Base-by-base conservation (phyloP, 2,113 vertebrate genomes). In the Astatoreochromis straeleni region DNA sequence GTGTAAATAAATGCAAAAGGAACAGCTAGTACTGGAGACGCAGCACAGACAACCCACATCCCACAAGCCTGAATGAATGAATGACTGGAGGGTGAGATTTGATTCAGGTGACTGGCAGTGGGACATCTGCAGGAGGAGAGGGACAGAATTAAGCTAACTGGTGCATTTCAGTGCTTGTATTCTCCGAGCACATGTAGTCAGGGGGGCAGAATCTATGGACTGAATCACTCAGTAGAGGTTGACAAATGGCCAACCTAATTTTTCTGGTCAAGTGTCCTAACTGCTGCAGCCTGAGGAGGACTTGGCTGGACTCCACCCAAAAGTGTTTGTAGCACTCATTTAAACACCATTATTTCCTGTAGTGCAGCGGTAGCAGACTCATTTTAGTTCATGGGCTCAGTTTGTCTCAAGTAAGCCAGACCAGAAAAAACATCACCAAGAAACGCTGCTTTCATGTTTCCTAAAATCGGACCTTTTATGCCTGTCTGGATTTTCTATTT, bases 81-180 rank as follows among this genome's bases (percentile, higher is more conserved):
- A 93, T 93, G 91, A 93, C 92, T 91, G 91, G 82, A 91, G 91
- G 92, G 85, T 79, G 89, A 94, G 92, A 91, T 93, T 94, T 93
- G 92, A 93, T 90, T 90, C 90, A 93, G 89, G 90, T 89, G 82
- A 92, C 90, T 94, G 93, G 94, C 91, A 93, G 70, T 4, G 84
- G 94, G 90, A 92, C 89, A 93, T 92, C 84, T 63, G 89, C 90
- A 55, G 82, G 58, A 82, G 86, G 49, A 89, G 63, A 81, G 84
- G 60, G 75, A 81, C 87, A 84, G 89, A 91, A 90, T 89, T 85
- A 93, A 91, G 65, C 80, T 78, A 88, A 89, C 86, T 87, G 92
- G 83, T 91, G 91, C 81, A 75, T 88, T 91, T 88, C 80, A 79
- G 60, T 82, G 75, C 87, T 54, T 68, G 80, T 88, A 82, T 58